Base-by-base conservation (phyloP, 53 echinoderm and acorn worm genomes). In the Astropecten irregularis region DNA sequence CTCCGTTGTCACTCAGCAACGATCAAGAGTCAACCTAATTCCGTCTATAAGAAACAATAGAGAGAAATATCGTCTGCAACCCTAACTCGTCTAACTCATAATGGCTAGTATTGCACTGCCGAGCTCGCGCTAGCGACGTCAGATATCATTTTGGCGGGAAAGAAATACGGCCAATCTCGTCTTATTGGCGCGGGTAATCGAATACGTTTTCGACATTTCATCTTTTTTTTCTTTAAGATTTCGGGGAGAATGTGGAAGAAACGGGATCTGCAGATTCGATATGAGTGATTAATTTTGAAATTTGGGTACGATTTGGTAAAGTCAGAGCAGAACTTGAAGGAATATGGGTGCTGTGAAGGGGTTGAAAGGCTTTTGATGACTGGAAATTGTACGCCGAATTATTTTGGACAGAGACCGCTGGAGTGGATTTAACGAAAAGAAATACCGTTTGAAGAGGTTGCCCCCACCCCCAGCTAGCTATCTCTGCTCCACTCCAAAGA, bases 21-120 rank as follows among this genome's bases (percentile, higher is more conserved):
- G 46, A 14, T 47, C 79, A 62, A 60, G 79, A 61, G 62, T 62
- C 62, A 79, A 21, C 61, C 21, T 44, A 44, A 79, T 44, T 47
- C 48, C 31, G 13, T 16, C 25, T 54, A 42, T 48, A 21, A 39
- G 79, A 79, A 79, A 79, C 79, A 79, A 79, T 50, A 79, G 61
- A 79, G n/a, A n/a, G 11, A 10, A 11, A 22, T n/a, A 23, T 58
- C 20, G 79, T 79, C 79, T 79, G 79, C 79, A 79, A 79, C 30
- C 62, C 48, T 61, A 79, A 79, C 79, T 79, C 61, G 40, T 79
- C 57, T 79, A 62, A 79, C 61, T 79, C 79, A 79, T 77, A 48
- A 46, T 32, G 18, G 16, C 6, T n/a, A 54, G 14, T 18, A 54
- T 54, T 18, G 54, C 19, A 15, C 14, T 54, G 10, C 20, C 18